These are phyloP conservation scores for Aphelinus atriplicis DNA, from an alignment of 1,140 invertebrate species.

Conservation along the genomic window DNA sequence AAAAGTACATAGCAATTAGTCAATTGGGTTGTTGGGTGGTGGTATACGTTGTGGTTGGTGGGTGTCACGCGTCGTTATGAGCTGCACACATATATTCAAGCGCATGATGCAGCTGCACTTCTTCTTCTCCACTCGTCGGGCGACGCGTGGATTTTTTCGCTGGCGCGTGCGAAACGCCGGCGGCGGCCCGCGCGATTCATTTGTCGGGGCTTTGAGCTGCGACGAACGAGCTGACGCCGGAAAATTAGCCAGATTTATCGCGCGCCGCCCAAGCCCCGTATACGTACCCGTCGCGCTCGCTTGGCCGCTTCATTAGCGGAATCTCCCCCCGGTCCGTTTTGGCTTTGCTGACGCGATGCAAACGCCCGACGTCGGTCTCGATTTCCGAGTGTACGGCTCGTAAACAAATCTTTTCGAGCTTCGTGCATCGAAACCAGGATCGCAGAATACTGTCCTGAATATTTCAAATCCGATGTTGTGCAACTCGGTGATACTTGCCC, in stretches of 20 bases:
- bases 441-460: too few species aligned
- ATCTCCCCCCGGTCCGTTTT: neutral
- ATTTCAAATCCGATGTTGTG: too few species aligned
- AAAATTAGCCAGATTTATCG: constrained; percentile 58
- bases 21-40: neutral
- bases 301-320: constrained; percentile 20
- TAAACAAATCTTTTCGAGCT: too few species aligned
- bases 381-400: too few species aligned
- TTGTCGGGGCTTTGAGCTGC: constrained; percentile 55
- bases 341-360: constrained; percentile 19
- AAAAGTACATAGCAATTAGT: neutral
- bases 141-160: constrained; percentile 6
- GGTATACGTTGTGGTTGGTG: too few species aligned
- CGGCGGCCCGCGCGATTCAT: constrained; percentile 47
- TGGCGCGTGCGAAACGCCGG: constrained; percentile 10
- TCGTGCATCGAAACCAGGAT: too few species aligned
- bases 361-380: too few species aligned
- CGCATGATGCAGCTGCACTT: too few species aligned
- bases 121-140: too few species aligned
- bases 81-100: too few species aligned
- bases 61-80: too few species aligned
- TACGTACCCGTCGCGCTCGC: constrained; percentile 8
- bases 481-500: too few species aligned
- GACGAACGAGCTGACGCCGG: constrained; percentile 44
- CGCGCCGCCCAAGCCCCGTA: constrained; percentile 2